Evolutionary conservation across 2,888 invertebrate species (phyloP), one percentile per base, ranked within the genome.

Genomic region (Agonopterix heracliana): DNA sequence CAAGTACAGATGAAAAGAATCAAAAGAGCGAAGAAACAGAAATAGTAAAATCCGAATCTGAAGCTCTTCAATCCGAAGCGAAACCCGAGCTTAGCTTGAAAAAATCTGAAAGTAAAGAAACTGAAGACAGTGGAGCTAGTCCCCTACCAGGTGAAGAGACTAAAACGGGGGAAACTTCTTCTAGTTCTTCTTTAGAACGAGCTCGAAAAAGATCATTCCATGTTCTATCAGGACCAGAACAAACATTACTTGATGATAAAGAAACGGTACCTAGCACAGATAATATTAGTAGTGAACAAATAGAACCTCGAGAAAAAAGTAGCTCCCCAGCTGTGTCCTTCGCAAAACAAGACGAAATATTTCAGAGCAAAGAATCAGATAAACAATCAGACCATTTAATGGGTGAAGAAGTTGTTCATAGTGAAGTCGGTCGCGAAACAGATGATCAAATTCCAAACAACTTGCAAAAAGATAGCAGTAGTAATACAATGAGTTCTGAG

Each of bases 181-280:
- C 61, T 34, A 70, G 55, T 53, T 62, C 74, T 13, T 62, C 66
- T 48, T 73, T 59, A 66, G 83, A 78, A 49, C 56, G 65, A 60
- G 67, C 77, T 3, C 81, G 89, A 48, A 84, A 78, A 66, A 72
- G 78, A 54, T 88, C 88, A 13, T 88, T 88, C 63, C 85, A 86
- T 66, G 67, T 88, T 17, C 63, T 88, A 55, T 80, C 86, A 17
- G 85, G 85, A 1, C 87, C 87, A 1, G 78, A 79, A 54, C 75
- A 45, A 60, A 58, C 58, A 12, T 41, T 64, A 34, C 58, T 58
- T 34, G 63, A 68, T 52, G 68, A 56, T 50, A 74, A 71, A 60
- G 66, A 69, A 57, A 57, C 50, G 3, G 26, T 26, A 49, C 59
- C 61, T 80, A 73, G 26, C 56, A 64, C 78, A 50, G 79, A 90